Evolutionary conservation across 2,888 invertebrate species (phyloP).

Genomic region (Galerucella calmariensis): DNA sequence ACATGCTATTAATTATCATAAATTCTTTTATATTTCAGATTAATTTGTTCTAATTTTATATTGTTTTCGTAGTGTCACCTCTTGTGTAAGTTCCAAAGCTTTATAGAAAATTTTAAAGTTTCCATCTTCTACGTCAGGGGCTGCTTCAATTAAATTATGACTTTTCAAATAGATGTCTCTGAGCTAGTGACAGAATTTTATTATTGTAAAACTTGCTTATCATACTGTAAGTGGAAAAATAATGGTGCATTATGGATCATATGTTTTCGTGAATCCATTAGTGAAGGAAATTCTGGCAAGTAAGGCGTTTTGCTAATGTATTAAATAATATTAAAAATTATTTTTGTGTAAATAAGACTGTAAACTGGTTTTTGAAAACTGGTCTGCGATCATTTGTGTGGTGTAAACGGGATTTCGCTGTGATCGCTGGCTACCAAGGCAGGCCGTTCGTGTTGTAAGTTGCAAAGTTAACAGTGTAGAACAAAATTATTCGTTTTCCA

Average conservation of each 20-base stretch:
- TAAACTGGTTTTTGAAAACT: slow-evolving; percentile 52
- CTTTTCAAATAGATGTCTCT: slow-evolving; percentile 41
- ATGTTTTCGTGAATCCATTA: slow-evolving; percentile 53
- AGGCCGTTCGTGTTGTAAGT: slow-evolving; percentile 48
- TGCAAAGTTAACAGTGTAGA: slow-evolving; percentile 56
- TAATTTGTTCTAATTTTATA: not conserved
- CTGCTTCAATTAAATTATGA: not conserved
- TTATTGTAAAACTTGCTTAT: slow-evolving; percentile 55
- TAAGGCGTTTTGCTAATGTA: slow-evolving; percentile 47
- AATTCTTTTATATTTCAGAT: not conserved
- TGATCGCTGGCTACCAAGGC: slow-evolving; percentile 38
- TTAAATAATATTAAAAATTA: not conserved
- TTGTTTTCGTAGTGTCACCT: not conserved
- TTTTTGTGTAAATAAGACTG: slow-evolving; percentile 28
- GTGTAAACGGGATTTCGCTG: slow-evolving; percentile 59
- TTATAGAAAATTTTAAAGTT: not conserved
- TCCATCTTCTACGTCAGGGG: not conserved
- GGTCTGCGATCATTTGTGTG: slow-evolving; percentile 55
- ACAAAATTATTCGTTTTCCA: slow-evolving; percentile 45
- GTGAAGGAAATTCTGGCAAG: slow-evolving; percentile 44
- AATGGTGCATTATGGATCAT: slow-evolving; percentile 57
- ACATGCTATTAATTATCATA: no score
- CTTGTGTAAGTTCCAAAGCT: not conserved
- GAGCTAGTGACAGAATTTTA: slow-evolving; percentile 33
- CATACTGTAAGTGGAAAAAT: slow-evolving; percentile 51